Evolutionary conservation across 1,140 invertebrate genomes (phyloP), one percentile per base, ranked within the genome.

Genomic region (Oreohelix idahoensis): DNA sequence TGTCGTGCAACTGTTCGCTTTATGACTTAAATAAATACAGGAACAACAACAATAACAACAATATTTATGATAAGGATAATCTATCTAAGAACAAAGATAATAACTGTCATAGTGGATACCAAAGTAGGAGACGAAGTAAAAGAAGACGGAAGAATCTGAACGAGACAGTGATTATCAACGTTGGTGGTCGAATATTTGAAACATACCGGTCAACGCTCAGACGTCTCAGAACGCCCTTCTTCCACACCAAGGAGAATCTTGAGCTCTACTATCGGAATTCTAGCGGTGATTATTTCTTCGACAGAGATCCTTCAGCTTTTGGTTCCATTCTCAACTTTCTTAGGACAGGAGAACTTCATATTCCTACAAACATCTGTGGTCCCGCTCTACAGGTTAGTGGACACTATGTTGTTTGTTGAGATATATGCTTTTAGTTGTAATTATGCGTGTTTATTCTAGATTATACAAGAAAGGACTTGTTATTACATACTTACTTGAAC

Each of bases 211-310:
- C 88, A 26, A 91, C 90, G 10, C 53, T 91, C 17, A 86, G 86
- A 69, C 85, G 89, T 49, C 80, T 90, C 69, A 86, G 86, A 75
- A 88, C 86, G 8, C 88, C 87, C 51, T 89, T 89, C 81, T 86
- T 91, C 23, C 79, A 87, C 15, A 83, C 85, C 70, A 85, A 88
- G 66, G 83, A 85, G 23, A 88, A 90, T 76, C 86, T 91, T 84
- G 74, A 88, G 58, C 84, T 86, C 42, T 89, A 91, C 85, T 92
- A 89, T 82, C 84, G 91, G 38, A 82, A 88, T 26, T 98, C 98
- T 89, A 95, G 95, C 88, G 96, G 97, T 89, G 90, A 91, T 53
- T 92, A 90, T 51, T 92, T 91, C 84, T 91, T 92, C 83, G 91
- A 92, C 83, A 76, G 91, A 45, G 90, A 92, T 84, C 87, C 89